Evolutionary conservation across 2,888 invertebrate species (phyloP).

Genomic region (Acanthococcus lagerstroemiae): DNA sequence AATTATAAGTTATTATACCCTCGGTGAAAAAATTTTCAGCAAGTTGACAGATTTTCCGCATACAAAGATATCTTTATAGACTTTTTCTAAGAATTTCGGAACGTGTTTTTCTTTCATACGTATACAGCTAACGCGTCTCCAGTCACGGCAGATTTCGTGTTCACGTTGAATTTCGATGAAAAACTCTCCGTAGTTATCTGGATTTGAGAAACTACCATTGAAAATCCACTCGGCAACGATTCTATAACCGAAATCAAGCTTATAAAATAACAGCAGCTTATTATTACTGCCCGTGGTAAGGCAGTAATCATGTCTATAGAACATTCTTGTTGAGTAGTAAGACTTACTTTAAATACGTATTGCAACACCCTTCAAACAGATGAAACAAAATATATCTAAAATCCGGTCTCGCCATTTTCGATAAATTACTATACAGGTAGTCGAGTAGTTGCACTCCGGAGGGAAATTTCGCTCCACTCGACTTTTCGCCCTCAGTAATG

Average conservation of each 20-base stretch:
- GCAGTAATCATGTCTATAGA: not conserved
- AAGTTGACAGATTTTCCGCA: conserved; percentile 26
- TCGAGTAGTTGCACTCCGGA: conserved; percentile 15
- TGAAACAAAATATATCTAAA: conserved; percentile 7
- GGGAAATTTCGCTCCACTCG: not conserved
- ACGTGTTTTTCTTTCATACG: conserved; percentile 10
- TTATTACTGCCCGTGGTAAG: not conserved
- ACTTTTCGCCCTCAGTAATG: not conserved
- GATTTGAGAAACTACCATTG: conserved; percentile 12
- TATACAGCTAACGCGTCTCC: conserved; percentile 19
- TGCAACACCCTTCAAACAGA: conserved; percentile 13
- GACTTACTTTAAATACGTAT: conserved; percentile 10
- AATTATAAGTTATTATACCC: not conserved
- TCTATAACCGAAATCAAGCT: not conserved
- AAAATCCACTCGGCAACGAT: conserved; percentile 22
- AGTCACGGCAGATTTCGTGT: conserved; percentile 10
- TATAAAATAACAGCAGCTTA: not conserved
- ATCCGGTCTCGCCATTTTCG: not conserved
- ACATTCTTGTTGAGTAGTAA: not conserved
- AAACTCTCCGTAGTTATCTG: conserved; percentile 16
- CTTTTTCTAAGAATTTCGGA: conserved; percentile 10
- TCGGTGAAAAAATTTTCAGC: conserved; percentile 13
- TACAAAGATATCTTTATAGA: conserved; percentile 21
- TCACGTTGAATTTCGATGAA: conserved; percentile 21
- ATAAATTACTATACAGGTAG: conserved; percentile 2